Evolutionary conservation across 2,888 invertebrate species (phyloP), one percentile per base, ranked within the genome.

Genomic region (Rhaphigaster nebulosa): DNA sequence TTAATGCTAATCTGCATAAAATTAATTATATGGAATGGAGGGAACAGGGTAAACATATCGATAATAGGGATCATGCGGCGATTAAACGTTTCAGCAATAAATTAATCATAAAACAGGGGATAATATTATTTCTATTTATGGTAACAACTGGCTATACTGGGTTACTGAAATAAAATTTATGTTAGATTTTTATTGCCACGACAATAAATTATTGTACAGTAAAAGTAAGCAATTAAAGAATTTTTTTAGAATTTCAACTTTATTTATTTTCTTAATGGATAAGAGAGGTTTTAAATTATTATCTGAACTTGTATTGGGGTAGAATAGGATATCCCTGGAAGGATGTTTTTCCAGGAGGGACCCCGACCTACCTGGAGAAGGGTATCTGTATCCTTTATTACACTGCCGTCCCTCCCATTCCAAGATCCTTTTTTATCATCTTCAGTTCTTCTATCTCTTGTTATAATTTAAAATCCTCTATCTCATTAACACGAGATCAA

Each of bases 301-400:
- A 65, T 65, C 13, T 1, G 60, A 29, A 29, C 13, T 65, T 65
- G 29, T n/a, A n/a, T n/a, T n/a, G n/a, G 13, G 29, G 60, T n/a
- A 65, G 29, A 29, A 65, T 29, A 4, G 18, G 29, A 70, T 18
- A 34, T 5, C 20, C 18, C 34, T 34, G 34, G 34, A 70, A 34
- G 34, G 70, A 65, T 34, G 34, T 70, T 70, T 70, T 70, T 70
- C 70, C 70, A 34, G 70, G 34, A 70, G 34, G 70, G 70, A 29
- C 10, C 60, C 12, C n/a, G 60, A n/a, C 34, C 70, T 70, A 70
- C 70, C 70, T 70, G 70, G 34, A 70, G 70, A 70, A 70, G 70
- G 70, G 29, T 18, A 3, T 20, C 4, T 70, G 6, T 34, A 20
- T 34, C 34, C 70, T 18, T 70, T 34, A 34, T 70, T 18, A 65